A percentile compares a stretch with the other conserved stretches of the same genome.
phyloP scores from a whole-genome alignment of 2,888 invertebrate species.

The Calameuta idolon region DNA sequence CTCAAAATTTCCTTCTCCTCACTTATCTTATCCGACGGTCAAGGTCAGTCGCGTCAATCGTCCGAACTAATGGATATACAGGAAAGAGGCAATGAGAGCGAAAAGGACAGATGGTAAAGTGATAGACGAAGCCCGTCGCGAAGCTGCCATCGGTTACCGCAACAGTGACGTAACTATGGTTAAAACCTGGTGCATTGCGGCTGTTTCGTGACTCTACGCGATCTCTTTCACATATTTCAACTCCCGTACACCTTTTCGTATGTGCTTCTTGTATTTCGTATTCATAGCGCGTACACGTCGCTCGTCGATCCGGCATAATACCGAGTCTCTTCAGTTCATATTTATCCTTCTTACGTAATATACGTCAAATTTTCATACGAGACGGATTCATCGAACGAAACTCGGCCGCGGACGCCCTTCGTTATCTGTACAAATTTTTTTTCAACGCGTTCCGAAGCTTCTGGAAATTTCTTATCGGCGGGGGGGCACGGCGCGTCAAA shows the following conservation, averaged over 20 bases:
- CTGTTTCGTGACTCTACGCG: slow-evolving; percentile 3
- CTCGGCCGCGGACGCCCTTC: neutral
- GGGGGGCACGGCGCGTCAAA: neutral
- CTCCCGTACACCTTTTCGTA: neutral
- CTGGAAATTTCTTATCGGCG: neutral
- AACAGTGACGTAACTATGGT: slow-evolving; percentile 36
- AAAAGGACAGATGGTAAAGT: neutral
- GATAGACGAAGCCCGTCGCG: neutral
- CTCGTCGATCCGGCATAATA: neutral
- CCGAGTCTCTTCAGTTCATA: neutral
- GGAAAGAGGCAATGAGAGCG: neutral
- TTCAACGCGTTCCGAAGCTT: neutral
- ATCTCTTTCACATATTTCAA: neutral
- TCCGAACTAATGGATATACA: neutral
- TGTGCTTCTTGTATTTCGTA: neutral
- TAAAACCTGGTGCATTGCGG: slow-evolving; percentile 40
- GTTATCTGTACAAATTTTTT: neutral
- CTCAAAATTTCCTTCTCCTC: neutral
- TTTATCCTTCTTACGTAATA: slow-evolving; percentile 13
- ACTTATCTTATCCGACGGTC: neutral
- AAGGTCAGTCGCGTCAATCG: neutral
- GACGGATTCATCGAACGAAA: neutral
- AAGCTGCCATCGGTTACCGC: slow-evolving; percentile 6
- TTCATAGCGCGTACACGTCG: neutral
- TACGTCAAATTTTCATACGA: neutral